Evolutionary conservation across 2,797 vertebrate species (phyloP).

Genomic region (Neoniphon sammara): DNA sequence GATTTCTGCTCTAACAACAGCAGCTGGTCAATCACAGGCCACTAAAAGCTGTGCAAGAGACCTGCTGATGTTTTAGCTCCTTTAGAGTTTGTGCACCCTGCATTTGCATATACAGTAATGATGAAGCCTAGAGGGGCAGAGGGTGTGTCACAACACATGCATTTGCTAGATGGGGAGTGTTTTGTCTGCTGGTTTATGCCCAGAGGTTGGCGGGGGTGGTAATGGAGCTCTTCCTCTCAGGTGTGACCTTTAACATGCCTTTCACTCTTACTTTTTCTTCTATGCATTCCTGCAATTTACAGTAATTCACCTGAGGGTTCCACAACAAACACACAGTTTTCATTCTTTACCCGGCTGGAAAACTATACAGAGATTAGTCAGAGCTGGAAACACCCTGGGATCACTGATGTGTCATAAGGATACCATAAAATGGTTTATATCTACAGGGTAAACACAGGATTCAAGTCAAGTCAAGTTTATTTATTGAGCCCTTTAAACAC

Average conservation of each 20-base stretch:
- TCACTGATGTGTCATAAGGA: slow-evolving; percentile 38
- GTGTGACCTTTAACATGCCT: slow-evolving; percentile 29
- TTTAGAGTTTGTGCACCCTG: slow-evolving; percentile 5
- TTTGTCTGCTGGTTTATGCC: slow-evolving; percentile 37
- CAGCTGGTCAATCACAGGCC: too few relatives aligned
- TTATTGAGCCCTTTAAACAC: too few relatives aligned
- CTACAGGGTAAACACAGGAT: neutral
- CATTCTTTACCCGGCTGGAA: slow-evolving; percentile 34
- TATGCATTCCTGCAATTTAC: slow-evolving; percentile 54
- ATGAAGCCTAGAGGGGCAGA: neutral
- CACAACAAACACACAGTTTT: slow-evolving; percentile 23
- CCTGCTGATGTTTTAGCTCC: too few relatives aligned
- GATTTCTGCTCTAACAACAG: too few relatives aligned
- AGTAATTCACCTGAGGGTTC: slow-evolving; percentile 48
- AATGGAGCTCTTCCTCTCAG: slow-evolving; percentile 47
- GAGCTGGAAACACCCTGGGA: slow-evolving; percentile 52
- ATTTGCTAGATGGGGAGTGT: slow-evolving; percentile 33
- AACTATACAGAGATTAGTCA: slow-evolving; percentile 55
- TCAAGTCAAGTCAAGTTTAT: too few relatives aligned
- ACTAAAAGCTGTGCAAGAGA: too few relatives aligned
- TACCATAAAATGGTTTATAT: slow-evolving; percentile 20
- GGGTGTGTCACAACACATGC: slow-evolving; percentile 19
- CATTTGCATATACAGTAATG: neutral
- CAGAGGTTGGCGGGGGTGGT: slow-evolving; percentile 45
- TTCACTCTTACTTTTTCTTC: slow-evolving; percentile 42